Conservation (phyloP, 2,888 invertebrate species). For the Acholoe squamosa region DNA sequence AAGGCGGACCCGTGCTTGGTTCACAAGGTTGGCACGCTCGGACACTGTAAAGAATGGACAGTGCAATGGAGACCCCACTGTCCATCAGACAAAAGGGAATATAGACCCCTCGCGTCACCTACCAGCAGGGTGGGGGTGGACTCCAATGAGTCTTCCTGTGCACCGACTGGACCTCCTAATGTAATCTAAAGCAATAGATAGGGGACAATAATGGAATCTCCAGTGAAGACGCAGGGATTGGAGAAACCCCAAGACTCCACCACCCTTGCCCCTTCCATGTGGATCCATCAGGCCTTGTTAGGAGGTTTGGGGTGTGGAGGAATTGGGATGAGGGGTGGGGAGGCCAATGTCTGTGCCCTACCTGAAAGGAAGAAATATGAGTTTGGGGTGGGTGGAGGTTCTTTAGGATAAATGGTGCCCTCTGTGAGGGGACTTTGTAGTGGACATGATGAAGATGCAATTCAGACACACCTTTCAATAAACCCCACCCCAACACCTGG, state of each 20-base stretch:
- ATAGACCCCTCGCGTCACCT: neutral
- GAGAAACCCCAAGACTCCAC: neutral
- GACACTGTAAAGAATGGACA: neutral
- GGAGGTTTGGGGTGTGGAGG: neutral
- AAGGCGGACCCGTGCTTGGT: neutral
- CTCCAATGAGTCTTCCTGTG: neutral
- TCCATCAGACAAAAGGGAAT: neutral
- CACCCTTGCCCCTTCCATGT: neutral
- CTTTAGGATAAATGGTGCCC: neutral
- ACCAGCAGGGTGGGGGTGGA: neutral
- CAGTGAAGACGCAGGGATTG: conserved; percentile 12
- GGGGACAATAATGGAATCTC: conserved; percentile 19
- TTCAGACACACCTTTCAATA: neutral
- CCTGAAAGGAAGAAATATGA: neutral
- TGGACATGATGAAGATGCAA: neutral
- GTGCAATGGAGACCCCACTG: neutral
- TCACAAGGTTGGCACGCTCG: neutral
- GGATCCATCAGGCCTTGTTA: conserved; percentile 23
- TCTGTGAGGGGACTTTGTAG: neutral
- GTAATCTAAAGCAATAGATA: neutral
- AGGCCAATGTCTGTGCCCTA: neutral
- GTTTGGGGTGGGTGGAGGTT: neutral
- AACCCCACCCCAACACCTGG: conserved; percentile 12
- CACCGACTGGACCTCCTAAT: neutral
- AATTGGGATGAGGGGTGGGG: neutral